phyloP scores from a whole-genome alignment of 2,113 vertebrate species.

The Pelobates fuscus region DNA sequence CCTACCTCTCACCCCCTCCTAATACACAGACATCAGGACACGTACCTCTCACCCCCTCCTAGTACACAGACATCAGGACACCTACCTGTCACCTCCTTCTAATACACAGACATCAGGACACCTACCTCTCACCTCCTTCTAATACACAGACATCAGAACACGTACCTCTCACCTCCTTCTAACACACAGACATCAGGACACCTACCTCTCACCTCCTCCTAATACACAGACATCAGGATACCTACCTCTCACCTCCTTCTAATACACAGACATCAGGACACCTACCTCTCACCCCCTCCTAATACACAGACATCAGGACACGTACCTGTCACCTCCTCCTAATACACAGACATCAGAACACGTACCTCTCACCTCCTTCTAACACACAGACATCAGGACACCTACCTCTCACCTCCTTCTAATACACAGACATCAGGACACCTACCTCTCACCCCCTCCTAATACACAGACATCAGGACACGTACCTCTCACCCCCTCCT shows the following conservation, averaged over 20 bases:
- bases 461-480: conserved; percentile 10
- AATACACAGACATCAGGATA: conserved; percentile 10
- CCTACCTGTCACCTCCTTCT: not conserved
- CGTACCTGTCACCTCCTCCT: not conserved
- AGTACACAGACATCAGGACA: too few relatives aligned
- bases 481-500: not conserved
- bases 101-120: conserved; percentile 10
- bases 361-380: not conserved
- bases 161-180: not conserved
- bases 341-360: conserved; percentile 10
- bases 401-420: not conserved
- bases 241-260: rapidly evolving
- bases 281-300: not conserved
- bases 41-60: not conserved
- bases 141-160: conserved; percentile 10
- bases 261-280: too few relatives aligned
- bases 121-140: not conserved
- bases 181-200: conserved; percentile 9
- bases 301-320: conserved; percentile 10
- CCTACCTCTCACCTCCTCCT: not conserved
- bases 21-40: conserved; percentile 10
- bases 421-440: conserved; percentile 10
- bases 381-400: conserved; percentile 9
- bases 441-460: not conserved
- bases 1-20: not conserved